A percentile compares a stretch with the other conserved stretches of the same genome.
Conservation (phyloP, 2,797 vertebrate species). For the Halcyon badia region DNA sequence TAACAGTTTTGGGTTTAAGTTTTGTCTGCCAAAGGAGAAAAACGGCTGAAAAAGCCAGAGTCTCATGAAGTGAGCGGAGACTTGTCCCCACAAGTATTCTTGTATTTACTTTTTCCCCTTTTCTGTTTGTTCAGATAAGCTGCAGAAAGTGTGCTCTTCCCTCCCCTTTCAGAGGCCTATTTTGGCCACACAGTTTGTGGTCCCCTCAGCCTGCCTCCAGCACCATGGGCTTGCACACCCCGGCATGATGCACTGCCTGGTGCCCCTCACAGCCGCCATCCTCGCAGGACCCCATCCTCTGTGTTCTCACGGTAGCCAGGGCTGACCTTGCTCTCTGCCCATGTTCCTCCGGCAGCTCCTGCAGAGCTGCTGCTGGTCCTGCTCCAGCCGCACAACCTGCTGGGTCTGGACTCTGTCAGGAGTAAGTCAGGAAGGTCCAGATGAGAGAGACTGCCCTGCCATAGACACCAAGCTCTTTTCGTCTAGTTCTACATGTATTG, state of each 20-base stretch:
- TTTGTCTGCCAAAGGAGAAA: neutral
- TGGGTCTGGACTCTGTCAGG: neutral
- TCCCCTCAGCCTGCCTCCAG: neutral
- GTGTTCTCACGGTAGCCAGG: neutral
- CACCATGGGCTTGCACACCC: neutral
- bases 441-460: neutral
- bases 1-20: neutral
- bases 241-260: accelerated
- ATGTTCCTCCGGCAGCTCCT: neutral
- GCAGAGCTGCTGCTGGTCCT: neutral
- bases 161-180: neutral
- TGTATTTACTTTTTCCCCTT: accelerated
- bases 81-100: neutral
- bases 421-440: neutral
- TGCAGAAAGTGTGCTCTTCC: neutral
- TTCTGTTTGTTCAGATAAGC: neutral
- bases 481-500: neutral
- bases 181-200: neutral
- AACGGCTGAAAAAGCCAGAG: neutral
- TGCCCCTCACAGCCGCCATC: neutral
- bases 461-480: neutral
- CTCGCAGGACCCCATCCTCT: accelerated
- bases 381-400: accelerated
- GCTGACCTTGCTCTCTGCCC: neutral
- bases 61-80: neutral